Conservation (phyloP, 2,888 invertebrate genomes). For the Synanthedon myopaeformis region DNA sequence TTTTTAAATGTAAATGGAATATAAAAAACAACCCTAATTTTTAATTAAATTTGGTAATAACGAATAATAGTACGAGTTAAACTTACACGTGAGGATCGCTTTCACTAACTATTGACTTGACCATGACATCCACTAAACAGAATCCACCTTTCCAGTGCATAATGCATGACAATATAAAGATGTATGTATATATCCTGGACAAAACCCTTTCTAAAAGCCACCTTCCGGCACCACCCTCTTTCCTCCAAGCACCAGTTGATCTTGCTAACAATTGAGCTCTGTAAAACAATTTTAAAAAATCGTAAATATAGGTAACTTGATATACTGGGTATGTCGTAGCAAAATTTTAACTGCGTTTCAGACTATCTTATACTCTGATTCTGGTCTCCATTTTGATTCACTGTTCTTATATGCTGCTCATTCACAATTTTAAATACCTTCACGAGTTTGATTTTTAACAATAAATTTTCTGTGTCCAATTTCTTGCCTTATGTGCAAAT, state of each 20-base stretch:
- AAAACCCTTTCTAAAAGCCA: constrained; percentile 46
- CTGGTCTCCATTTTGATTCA: too few species aligned
- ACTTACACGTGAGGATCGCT: constrained; percentile 38
- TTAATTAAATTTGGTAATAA: background rate
- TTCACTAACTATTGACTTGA: constrained; percentile 56
- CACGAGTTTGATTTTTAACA: too few species aligned
- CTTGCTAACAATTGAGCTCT: constrained; percentile 41
- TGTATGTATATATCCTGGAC: constrained; percentile 79
- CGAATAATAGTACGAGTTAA: background rate
- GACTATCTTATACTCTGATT: too few species aligned
- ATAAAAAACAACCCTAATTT: background rate
- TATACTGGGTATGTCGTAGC: too few species aligned
- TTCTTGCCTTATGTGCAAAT: too few species aligned
- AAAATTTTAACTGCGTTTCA: too few species aligned
- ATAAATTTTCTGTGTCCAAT: too few species aligned
- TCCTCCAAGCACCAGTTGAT: constrained; percentile 36
- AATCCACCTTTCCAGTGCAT: constrained; percentile 93
- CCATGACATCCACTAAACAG: constrained; percentile 75
- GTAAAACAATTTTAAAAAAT: constrained; percentile 3
- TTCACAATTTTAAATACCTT: too few species aligned
- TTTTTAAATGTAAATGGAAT: too few species aligned
- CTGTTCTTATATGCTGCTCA: too few species aligned
- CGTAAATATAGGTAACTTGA: background rate
- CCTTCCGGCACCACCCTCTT: constrained; percentile 22
- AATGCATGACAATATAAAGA: constrained; percentile 82